These are phyloP conservation scores for Thalassaphorura encarpata DNA, from an alignment of 1,140 invertebrate species.

Conservation along the genomic window DNA sequence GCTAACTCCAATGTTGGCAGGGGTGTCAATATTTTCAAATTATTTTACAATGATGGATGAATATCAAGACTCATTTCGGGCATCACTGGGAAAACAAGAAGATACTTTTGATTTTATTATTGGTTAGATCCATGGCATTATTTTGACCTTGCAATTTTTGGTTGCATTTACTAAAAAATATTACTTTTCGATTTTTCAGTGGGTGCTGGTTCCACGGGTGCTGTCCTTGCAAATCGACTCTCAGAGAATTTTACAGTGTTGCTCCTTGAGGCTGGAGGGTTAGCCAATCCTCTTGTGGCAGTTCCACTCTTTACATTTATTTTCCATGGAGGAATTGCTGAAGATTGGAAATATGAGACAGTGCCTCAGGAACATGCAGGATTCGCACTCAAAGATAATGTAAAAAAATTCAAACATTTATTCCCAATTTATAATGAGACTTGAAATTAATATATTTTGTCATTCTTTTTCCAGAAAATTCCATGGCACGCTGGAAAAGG, in stretches of 20 bases:
- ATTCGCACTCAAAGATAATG: conserved; percentile 23
- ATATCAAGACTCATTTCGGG: not conserved
- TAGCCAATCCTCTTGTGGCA: not conserved
- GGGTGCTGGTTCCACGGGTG: conserved; percentile 2
- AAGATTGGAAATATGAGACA: conserved; percentile 18
- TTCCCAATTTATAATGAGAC: not conserved
- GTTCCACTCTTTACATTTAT: conserved; percentile 1
- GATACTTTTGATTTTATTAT: conserved; percentile 6
- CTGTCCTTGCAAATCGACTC: conserved; percentile 1
- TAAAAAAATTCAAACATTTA: not conserved
- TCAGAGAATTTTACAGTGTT: conserved; percentile 6
- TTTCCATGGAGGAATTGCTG: not conserved
- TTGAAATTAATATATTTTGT: not conserved
- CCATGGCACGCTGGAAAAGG: conserved; percentile 8
- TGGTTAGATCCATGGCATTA: conserved; percentile 1
- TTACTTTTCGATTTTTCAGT: not conserved
- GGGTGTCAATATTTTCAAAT: not conserved
- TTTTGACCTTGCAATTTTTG: not conserved
- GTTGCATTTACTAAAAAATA: not conserved
- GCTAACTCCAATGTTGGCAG: conserved; percentile 2
- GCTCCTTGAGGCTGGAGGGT: conserved; percentile 2
- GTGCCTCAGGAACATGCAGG: conserved; percentile 16
- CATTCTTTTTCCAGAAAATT: not conserved
- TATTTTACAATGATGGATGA: not conserved
- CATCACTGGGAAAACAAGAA: not conserved